A percentile compares a stretch with the other conserved stretches of the same genome.
Evolutionary conservation across 35 echinoderm and acorn worm genomes (phyloP).

Genomic region (Stichopus chloronotus): DNA sequence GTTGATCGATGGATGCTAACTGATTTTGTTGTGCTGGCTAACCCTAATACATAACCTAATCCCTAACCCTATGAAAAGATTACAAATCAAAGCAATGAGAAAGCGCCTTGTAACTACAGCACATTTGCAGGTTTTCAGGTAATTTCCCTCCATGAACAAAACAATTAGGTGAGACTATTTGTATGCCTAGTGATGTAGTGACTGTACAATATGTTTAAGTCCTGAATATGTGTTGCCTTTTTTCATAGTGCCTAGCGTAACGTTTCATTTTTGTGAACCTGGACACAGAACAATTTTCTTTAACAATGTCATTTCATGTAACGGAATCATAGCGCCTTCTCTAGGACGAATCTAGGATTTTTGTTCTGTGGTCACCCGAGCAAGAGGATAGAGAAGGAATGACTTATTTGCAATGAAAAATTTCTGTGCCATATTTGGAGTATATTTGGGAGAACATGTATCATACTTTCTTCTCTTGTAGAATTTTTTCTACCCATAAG

Average conservation of each 20-base stretch:
- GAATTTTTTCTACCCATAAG: conserved; percentile 19
- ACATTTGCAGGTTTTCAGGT: conserved; percentile 18
- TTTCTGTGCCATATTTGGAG: background rate
- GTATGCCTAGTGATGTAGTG: conserved; percentile 5
- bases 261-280: background rate
- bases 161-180: conserved; percentile 10
- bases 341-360: background rate
- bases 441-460: conserved; percentile 10
- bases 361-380: background rate
- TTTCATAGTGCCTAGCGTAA: conserved; percentile 1
- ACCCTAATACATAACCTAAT: background rate
- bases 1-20: conserved; percentile 10
- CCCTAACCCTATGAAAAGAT: conserved; percentile 25
- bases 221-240: conserved; percentile 3
- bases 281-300: conserved; percentile 6
- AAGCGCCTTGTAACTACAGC: background rate
- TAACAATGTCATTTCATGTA: conserved; percentile 22
- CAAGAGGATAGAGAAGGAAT: background rate
- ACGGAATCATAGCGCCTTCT: background rate
- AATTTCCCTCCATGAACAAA: conserved; percentile 41
- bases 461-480: conserved; percentile 15
- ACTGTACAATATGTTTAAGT: conserved; percentile 11
- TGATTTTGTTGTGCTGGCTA: conserved; percentile 16
- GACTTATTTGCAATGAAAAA: background rate
- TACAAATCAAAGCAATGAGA: background rate